A percentile compares a stretch with the other conserved stretches of the same genome.
phyloP scores from a whole-genome alignment of 2,797 vertebrate genomes.

The Lophotriccus pileatus region DNA sequence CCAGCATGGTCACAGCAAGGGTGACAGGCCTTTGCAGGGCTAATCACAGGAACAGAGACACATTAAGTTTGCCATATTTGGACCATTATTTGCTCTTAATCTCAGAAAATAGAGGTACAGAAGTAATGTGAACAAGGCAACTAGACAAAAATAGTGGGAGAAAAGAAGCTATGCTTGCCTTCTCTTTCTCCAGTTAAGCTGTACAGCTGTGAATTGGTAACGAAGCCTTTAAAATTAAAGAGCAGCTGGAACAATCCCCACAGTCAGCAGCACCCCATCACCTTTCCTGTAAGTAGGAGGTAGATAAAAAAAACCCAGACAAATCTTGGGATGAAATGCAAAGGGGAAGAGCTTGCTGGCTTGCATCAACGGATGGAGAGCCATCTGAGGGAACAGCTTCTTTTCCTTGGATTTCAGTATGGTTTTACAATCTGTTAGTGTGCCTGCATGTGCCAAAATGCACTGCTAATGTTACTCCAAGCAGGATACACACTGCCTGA shows the following conservation, averaged over 20 bases:
- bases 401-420: neutral
- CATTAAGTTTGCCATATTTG: neutral
- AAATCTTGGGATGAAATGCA: neutral
- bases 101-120: neutral
- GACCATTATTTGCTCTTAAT: neutral
- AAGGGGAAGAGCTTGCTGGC: neutral
- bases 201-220: neutral
- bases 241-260: neutral
- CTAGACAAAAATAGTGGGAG: neutral
- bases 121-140: neutral
- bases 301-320: neutral
- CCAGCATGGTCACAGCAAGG: neutral
- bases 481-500: constrained; percentile 7
- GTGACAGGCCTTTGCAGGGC: neutral
- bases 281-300: neutral
- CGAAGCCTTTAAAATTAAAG: neutral
- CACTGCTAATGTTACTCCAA: constrained; percentile 4
- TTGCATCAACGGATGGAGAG: neutral
- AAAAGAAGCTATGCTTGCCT: neutral
- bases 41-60: neutral
- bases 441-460: neutral
- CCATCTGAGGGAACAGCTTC: constrained; percentile 38
- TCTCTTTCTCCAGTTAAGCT: neutral
- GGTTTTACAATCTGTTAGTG: constrained; percentile 7
- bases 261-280: neutral